Percentiles rank a stretch among this genome's conserved stretches.
These are phyloP conservation scores for Trissoscelio sp. DNA, from an alignment of 2,888 invertebrate species.

Conservation along the genomic window DNA sequence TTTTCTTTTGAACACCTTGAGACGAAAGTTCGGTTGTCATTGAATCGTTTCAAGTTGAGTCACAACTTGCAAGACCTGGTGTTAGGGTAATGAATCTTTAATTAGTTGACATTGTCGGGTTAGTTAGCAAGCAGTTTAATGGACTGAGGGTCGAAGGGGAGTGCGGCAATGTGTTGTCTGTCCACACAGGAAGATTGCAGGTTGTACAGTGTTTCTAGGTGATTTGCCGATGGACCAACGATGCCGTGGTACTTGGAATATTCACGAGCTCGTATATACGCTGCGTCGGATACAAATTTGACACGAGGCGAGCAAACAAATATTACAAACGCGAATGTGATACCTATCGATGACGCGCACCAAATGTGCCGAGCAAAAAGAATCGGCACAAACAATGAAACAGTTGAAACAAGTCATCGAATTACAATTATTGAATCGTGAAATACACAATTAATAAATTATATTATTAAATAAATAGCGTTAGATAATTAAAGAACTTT, in stretches of 20 bases:
- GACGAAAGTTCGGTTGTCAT: background rate
- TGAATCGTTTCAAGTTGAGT: slow-evolving; percentile 9
- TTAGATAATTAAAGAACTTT: too few relatives aligned
- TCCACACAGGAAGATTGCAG: slow-evolving; percentile 68
- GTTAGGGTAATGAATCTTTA: slow-evolving; percentile 74
- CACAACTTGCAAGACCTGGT: slow-evolving; percentile 8
- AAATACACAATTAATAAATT: too few relatives aligned
- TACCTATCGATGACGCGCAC: too few relatives aligned
- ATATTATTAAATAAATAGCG: too few relatives aligned
- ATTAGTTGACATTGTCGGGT: slow-evolving; percentile 76
- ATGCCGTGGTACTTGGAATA: slow-evolving; percentile 47
- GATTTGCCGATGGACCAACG: slow-evolving; percentile 66
- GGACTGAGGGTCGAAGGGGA: slow-evolving; percentile 36
- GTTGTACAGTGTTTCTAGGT: slow-evolving; percentile 64
- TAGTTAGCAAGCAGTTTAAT: slow-evolving; percentile 71
- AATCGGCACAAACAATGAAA: too few relatives aligned
- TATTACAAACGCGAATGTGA: background rate
- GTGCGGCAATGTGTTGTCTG: slow-evolving; percentile 28
- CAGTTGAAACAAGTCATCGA: too few relatives aligned
- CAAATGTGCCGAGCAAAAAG: too few relatives aligned
- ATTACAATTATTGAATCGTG: too few relatives aligned
- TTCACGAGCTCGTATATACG: slow-evolving; percentile 44
- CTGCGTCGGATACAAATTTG: slow-evolving; percentile 43
- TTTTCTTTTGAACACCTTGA: background rate
- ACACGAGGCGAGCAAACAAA: slow-evolving; percentile 35